Evolutionary conservation across 2,113 vertebrate genomes (phyloP).

Genomic region (Stigmatopora nigra): DNA sequence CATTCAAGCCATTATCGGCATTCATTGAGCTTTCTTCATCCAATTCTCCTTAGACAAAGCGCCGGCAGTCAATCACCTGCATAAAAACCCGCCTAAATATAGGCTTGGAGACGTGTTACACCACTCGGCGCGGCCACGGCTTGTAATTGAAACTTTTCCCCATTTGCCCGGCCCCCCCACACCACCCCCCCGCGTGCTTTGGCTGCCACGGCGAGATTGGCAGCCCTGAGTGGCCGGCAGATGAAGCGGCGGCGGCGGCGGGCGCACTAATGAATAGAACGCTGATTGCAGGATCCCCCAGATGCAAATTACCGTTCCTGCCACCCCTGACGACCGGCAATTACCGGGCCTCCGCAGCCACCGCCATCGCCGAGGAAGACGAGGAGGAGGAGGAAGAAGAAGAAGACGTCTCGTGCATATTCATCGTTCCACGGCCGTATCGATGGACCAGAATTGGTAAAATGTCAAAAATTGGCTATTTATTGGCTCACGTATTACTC

Average conservation of each 20-base stretch:
- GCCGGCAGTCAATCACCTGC: constrained; percentile 70
- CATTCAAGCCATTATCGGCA: constrained; percentile 68
- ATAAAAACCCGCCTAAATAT: constrained; percentile 68
- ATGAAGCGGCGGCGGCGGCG: constrained; percentile 99
- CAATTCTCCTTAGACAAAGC: constrained; percentile 58
- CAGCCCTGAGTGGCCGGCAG: constrained; percentile 93
- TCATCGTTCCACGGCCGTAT: constrained; percentile 94
- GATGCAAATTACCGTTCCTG: constrained; percentile 96
- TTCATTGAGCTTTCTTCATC: constrained; percentile 43
- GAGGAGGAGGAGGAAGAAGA: constrained; percentile 44
- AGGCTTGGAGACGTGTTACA: constrained; percentile 73
- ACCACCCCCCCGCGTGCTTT: constrained; percentile 57
- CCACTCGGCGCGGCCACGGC: constrained; percentile 61
- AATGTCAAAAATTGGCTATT: constrained; percentile 38
- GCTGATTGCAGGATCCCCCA: constrained; percentile 99
- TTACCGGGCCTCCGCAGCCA: constrained; percentile 78
- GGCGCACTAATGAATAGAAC: constrained; percentile 99
- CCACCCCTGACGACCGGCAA: constrained; percentile 96
- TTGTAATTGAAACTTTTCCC: constrained; percentile 87
- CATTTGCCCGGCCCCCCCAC: constrained; percentile 33
- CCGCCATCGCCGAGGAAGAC: constrained; percentile 15
- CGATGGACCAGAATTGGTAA: constrained; percentile 75
- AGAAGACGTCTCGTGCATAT: constrained; percentile 89
- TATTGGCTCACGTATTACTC: no score
- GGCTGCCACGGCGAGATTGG: constrained; percentile 87